These are phyloP conservation scores for Dasyurus viverrinus DNA, from an alignment of 2,113 vertebrate species.

Conservation along the genomic window DNA sequence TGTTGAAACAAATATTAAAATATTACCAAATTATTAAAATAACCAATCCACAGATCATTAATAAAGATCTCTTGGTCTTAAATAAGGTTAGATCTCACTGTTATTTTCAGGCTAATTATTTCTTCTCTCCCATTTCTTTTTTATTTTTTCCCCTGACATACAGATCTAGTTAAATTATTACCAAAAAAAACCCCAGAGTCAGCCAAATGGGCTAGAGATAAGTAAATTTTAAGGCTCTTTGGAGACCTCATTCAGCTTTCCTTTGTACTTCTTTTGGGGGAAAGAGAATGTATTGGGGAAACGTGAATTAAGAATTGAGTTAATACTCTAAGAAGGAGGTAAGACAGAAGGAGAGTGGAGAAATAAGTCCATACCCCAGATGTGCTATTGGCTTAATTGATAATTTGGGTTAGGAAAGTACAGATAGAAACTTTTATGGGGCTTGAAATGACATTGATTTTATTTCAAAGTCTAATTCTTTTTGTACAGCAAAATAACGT, in stretches of 20 bases:
- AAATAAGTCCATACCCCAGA: background rate
- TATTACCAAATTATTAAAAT: background rate
- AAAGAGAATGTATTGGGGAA: background rate
- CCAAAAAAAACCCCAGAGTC: conserved; percentile 25
- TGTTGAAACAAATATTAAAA: background rate
- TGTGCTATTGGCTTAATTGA: background rate
- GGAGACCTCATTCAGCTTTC: background rate
- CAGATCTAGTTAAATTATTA: conserved; percentile 25
- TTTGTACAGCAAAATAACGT: no score
- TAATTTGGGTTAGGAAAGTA: background rate
- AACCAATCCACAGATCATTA: background rate
- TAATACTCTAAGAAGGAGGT: background rate
- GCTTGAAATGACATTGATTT: conserved; percentile 26
- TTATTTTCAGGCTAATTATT: background rate
- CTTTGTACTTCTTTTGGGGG: background rate
- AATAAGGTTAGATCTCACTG: background rate
- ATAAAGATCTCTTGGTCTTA: background rate
- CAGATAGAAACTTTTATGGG: conserved; percentile 3
- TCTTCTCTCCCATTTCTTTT: background rate
- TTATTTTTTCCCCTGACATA: background rate
- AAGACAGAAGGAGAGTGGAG: background rate
- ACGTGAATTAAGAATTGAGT: background rate
- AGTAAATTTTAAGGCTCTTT: background rate
- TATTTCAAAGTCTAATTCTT: no score
- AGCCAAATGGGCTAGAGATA: background rate